These are phyloP conservation scores for Ptilorrhoa leucosticta DNA, from an alignment of 2,113 vertebrate species.

Conservation along the genomic window DNA sequence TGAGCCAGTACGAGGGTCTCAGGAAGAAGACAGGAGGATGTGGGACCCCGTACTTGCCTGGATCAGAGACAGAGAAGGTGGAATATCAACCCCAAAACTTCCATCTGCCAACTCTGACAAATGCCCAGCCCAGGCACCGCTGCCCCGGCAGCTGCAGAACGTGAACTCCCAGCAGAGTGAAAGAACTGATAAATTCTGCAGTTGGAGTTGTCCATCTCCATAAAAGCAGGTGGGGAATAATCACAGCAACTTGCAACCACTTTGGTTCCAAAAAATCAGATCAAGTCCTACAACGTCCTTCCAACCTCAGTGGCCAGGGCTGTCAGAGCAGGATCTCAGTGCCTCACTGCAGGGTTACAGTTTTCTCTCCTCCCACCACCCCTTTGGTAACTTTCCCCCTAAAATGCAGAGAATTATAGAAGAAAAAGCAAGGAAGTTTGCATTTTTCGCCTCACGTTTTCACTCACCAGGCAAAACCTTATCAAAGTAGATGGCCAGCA, in stretches of 20 bases:
- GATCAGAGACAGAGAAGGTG: not conserved
- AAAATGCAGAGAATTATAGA: not conserved
- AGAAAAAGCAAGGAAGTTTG: not conserved
- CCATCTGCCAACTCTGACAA: accelerated
- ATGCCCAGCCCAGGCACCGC: accelerated
- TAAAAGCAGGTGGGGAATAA: not conserved
- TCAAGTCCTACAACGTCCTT: not conserved
- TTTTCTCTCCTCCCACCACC: not conserved
- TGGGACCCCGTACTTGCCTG: constrained; percentile 80
- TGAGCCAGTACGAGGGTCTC: constrained; percentile 81
- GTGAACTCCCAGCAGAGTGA: accelerated
- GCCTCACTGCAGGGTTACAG: too few species aligned
- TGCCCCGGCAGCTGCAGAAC: accelerated
- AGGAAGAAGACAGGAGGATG: constrained; percentile 81
- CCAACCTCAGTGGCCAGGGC: not conserved
- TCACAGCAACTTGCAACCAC: not conserved
- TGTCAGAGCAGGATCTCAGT: not conserved
- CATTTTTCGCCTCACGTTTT: not conserved
- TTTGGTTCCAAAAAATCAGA: not conserved
- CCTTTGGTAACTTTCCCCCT: not conserved
- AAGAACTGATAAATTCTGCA: not conserved
- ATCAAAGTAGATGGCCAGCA: constrained; percentile 85
- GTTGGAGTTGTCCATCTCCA: accelerated
- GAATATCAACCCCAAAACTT: not conserved
- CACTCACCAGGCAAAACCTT: constrained; percentile 84